A percentile compares a stretch with the other conserved stretches of the same genome.
Evolutionary conservation across 2,888 invertebrate species (phyloP).

Genomic region (Sepioteuthis lessoniana): DNA sequence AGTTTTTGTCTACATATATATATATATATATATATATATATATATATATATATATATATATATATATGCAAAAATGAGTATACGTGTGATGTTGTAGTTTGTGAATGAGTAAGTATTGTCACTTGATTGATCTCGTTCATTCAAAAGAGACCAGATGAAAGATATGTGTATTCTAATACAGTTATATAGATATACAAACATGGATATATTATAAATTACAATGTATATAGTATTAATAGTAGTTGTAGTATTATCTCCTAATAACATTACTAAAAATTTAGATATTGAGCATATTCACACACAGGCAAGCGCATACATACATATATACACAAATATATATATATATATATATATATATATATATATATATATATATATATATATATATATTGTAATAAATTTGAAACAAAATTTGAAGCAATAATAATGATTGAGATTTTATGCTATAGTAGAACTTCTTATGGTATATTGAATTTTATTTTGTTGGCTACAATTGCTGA

Average conservation of each 20-base stretch:
- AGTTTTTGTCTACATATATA: too few relatives aligned
- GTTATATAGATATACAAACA: not conserved
- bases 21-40: slow-evolving; percentile 41
- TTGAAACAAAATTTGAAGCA: not conserved
- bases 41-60: slow-evolving; percentile 40
- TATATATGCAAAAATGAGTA: not conserved
- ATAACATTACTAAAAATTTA: not conserved
- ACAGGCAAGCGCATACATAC: not conserved
- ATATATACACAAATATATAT: not conserved
- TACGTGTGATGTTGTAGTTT: not conserved
- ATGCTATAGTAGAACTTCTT: not conserved
- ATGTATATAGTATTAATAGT: not conserved
- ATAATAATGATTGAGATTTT: not conserved
- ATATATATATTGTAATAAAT: too few relatives aligned
- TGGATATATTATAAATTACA: not conserved
- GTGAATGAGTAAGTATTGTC: not conserved
- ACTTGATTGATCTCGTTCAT: not conserved
- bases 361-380: not conserved
- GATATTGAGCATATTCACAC: not conserved
- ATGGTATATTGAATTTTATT: not conserved
- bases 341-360: not conserved
- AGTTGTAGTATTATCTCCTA: not conserved
- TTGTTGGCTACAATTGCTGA: not conserved
- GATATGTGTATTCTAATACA: not conserved
- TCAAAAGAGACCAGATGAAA: not conserved